Percentiles rank a stretch among this genome's conserved stretches.
Conservation (phyloP, 2,113 vertebrate genomes). For the Lanius collurio region DNA sequence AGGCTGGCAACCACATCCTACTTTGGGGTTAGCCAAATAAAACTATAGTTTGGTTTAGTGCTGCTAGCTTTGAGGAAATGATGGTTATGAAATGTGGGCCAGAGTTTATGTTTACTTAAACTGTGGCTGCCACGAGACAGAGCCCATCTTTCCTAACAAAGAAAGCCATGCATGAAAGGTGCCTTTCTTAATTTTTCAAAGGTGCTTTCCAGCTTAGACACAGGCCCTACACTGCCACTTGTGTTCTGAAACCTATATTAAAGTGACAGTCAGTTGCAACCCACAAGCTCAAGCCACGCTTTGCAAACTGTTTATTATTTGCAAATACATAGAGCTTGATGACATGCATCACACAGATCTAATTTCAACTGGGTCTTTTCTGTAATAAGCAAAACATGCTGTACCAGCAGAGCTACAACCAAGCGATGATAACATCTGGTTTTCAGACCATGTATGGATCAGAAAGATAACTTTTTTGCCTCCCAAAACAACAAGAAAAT, state of each 20-base stretch:
- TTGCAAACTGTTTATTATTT: constrained; percentile 46
- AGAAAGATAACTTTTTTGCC: background rate
- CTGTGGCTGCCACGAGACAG: constrained; percentile 57
- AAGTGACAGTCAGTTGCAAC: constrained; percentile 13
- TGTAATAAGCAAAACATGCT: constrained; percentile 66
- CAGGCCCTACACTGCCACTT: background rate
- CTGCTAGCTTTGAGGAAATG: constrained; percentile 78
- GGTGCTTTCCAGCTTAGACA: constrained; percentile 27
- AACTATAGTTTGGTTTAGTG: constrained; percentile 77
- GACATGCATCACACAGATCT: constrained; percentile 36
- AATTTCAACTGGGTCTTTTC: constrained; percentile 58
- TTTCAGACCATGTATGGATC: constrained; percentile 1
- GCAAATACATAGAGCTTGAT: constrained; percentile 43
- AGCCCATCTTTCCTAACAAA: constrained; percentile 66
- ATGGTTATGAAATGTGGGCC: constrained; percentile 74
- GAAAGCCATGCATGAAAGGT: background rate
- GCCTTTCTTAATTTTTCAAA: background rate
- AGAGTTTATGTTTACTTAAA: constrained; percentile 81
- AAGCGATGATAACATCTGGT: constrained; percentile 60
- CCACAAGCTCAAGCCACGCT: background rate
- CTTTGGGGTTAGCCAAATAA: constrained; percentile 82
- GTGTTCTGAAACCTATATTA: background rate
- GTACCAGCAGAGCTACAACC: constrained; percentile 57
- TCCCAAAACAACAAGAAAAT: background rate
- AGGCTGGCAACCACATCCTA: constrained; percentile 82